Base-by-base conservation (phyloP, 2,797 vertebrate genomes). In the Arnoldichthys spilopterus region DNA sequence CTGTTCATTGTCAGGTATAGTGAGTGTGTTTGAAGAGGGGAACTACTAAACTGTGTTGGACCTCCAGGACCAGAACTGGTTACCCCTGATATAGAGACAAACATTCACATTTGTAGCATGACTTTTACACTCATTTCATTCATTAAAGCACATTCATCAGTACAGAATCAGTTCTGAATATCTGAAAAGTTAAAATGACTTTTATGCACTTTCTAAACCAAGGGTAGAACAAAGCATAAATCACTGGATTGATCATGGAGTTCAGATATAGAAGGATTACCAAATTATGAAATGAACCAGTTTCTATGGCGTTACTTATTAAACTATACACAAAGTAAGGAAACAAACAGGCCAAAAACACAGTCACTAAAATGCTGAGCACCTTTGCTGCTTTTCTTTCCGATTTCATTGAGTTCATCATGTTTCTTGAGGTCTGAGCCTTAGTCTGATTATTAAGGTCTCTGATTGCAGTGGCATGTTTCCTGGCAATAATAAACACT, bases 401-500 rank as follows among this genome's bases (percentile, higher is more conserved):
- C n/a, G n/a, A n/a, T 34, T 68, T 74, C 61, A 76, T 72, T 13
- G 59, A 47, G 11, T 64, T 56, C 20, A 24, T 70, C 3, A 8
- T 40, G 18, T 12, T 68, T 34, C 49, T 54, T 2, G 43, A 73
- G 56, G 2, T 3, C 12, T 59, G 56, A 59, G 56, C 13, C 1
- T 4, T 28, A 28, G 0, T 63, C 4, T 81, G 81, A 59, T 26
- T n/a, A 24, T 74, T 73, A 45, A 81, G 61, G 3, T 80, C 79
- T 69, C 76, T 73, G 53, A 84, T 84, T 32, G 83, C 83, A 40
- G 47, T 59, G 32, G n/a, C 81, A 51, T 85, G 83, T 78, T 43
- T 85, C 30, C 51, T 78, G 32, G 16, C 56, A 28, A 59, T 59
- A 26, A 28, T 4, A 3, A 59, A 59, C 13, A 59, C 3, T 1